Evolutionary conservation across 2,888 invertebrate genomes (phyloP), one percentile per base, ranked within the genome.

Genomic region (Oscheius sp.): DNA sequence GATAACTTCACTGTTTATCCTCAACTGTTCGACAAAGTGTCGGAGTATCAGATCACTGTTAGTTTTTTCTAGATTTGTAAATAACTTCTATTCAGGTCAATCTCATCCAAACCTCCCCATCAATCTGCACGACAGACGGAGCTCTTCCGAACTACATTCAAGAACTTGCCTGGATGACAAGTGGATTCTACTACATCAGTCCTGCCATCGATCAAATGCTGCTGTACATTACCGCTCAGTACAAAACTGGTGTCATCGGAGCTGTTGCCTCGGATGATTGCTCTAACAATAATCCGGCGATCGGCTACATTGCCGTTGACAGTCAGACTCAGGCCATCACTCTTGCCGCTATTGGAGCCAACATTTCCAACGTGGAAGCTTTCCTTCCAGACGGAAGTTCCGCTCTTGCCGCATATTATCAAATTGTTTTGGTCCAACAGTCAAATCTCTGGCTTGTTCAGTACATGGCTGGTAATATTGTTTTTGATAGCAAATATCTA

Each of bases 231-330:
- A 73, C 81, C 37, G 76, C 82, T n/a, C 57, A 78, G 72, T 85
- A 85, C 77, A 79, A 81, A 33, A 81, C 84, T 7, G 80, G 85
- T 0, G 75, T 83, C 5, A 74, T 79, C 21, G 77, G 75, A 63
- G 73, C 72, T 70, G 70, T 76, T 48, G 76, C 59, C 47, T 63
- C 71, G 33, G 75, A 74, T 2, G 83, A 84, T 35, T 85, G 85
- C 53, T 73, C 78, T 2, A 13, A 21, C 21, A 21, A 62, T 4
- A 42, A 47, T 10, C 47, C 53, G 11, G 65, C 62, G 2, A 74
- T 68, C 2, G 73, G 76, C 51, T 82, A 83, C 70, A 78, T 86
- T 77, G 83, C 86, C n/a, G 81, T 86, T 9, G 86, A 86, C 42
- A 79, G 81, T 48, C 75, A 75, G 78, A 79, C 85, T 48, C 83